phyloP scores from a whole-genome alignment of 2,113 vertebrate genomes.

The Stictonetta naevosa region DNA sequence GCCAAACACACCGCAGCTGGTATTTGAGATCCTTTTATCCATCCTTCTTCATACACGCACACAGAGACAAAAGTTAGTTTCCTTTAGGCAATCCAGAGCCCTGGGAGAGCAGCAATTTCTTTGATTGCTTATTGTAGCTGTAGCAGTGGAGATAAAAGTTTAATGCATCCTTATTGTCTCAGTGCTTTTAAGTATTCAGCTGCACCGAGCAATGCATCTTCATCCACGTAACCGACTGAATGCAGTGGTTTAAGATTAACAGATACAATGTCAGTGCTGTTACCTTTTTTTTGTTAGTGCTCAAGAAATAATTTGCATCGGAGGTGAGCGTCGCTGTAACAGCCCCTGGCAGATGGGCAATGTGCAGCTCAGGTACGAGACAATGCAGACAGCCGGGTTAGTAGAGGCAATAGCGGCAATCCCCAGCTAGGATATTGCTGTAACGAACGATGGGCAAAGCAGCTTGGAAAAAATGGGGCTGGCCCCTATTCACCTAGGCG shows the following conservation, averaged over 20 bases:
- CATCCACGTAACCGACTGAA: not conserved
- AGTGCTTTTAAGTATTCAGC: constrained; percentile 48
- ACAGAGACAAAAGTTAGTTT: constrained; percentile 20
- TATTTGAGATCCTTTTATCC: constrained; percentile 50
- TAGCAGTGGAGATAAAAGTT: constrained; percentile 58
- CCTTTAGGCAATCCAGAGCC: constrained; percentile 54
- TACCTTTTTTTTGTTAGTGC: not conserved
- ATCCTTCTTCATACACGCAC: not conserved
- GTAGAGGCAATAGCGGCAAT: not conserved
- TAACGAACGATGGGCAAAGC: not conserved
- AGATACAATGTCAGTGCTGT: not conserved
- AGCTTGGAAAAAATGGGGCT: not conserved
- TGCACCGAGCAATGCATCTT: not conserved
- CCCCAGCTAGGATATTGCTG: not conserved
- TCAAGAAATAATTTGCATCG: not conserved
- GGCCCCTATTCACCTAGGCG: not conserved
- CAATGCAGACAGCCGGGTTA: not conserved
- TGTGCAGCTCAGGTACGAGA: not conserved
- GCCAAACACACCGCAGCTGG: constrained; percentile 41
- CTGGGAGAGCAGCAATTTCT: constrained; percentile 41
- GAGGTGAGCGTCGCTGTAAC: not conserved
- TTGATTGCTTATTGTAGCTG: constrained; percentile 50
- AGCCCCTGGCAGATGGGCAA: constrained; percentile 26
- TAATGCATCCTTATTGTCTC: constrained; percentile 44
- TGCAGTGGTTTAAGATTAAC: not conserved